Evolutionary conservation across 2,113 vertebrate genomes (phyloP).

Genomic region (Megaceryle torquata): DNA sequence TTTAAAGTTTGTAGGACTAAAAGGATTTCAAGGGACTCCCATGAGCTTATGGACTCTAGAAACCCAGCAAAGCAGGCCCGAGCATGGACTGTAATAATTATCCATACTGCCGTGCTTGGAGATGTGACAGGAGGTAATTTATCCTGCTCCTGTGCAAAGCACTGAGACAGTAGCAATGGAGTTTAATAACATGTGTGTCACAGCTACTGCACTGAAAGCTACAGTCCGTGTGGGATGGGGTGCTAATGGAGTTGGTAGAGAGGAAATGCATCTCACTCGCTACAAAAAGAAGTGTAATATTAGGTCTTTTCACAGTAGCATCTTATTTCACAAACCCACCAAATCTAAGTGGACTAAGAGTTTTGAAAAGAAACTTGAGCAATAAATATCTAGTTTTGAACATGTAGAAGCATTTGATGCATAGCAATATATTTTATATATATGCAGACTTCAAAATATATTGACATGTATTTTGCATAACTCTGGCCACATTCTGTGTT

Average conservation of each 20-base stretch:
- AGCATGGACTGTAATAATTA: background rate
- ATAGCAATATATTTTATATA: background rate
- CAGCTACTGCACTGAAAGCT: background rate
- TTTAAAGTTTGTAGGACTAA: background rate
- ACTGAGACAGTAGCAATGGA: background rate
- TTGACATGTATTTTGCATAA: background rate
- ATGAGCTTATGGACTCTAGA: background rate
- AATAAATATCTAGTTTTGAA: background rate
- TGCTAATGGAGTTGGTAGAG: background rate
- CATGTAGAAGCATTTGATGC: background rate
- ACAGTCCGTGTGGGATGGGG: background rate
- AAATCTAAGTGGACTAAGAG: background rate
- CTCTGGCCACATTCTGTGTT: background rate
- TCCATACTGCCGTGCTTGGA: background rate
- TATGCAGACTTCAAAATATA: background rate
- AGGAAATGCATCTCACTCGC: background rate
- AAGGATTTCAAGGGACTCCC: background rate
- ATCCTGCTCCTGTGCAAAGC: background rate
- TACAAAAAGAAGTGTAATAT: background rate
- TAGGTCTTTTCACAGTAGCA: slow-evolving; percentile 2
- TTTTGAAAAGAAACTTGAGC: background rate
- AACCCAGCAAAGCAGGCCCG: background rate
- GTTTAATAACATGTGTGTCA: background rate
- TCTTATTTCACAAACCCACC: background rate
- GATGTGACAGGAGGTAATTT: background rate